Conservation (phyloP, 2,113 vertebrate species). For the Formicarius rufipectus region DNA sequence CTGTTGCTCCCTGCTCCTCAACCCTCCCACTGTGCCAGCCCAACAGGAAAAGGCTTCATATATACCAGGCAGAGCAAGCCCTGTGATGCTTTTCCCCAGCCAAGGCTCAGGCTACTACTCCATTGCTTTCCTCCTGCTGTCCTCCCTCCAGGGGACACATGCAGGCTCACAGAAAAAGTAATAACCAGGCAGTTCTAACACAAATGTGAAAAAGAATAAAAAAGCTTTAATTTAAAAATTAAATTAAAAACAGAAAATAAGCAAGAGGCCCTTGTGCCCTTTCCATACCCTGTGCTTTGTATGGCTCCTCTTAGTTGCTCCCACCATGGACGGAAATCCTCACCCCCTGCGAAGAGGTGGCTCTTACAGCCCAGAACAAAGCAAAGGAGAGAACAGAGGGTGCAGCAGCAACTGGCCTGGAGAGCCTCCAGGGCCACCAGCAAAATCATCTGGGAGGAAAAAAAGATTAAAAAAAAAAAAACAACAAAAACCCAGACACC, state of each 20-base stretch:
- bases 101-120: not conserved
- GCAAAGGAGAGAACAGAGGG: not conserved
- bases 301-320: not conserved
- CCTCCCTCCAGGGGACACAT: accelerated
- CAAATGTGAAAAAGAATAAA: constrained; percentile 52
- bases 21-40: not conserved
- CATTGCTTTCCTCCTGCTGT: not conserved
- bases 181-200: constrained; percentile 21
- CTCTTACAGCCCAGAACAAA: not conserved
- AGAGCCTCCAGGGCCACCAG: constrained; percentile 33
- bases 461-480: not conserved
- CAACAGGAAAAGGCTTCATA: not conserved
- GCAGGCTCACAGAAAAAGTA: not conserved
- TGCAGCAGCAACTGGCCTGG: constrained; percentile 17
- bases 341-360: not conserved
- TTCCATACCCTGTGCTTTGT: not conserved
- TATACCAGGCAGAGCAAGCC: accelerated
- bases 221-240: constrained; percentile 73
- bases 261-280: constrained; percentile 34
- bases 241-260: constrained; percentile 70
- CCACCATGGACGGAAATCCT: constrained; percentile 19
- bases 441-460: constrained; percentile 11
- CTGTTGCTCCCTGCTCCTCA: not conserved
- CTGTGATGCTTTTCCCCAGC: not conserved
- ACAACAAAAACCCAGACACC: not conserved